Evolutionary conservation across 2,797 vertebrate genomes (phyloP), one percentile per base, ranked within the genome.

Genomic region (Odontamblyopus rebecca): DNA sequence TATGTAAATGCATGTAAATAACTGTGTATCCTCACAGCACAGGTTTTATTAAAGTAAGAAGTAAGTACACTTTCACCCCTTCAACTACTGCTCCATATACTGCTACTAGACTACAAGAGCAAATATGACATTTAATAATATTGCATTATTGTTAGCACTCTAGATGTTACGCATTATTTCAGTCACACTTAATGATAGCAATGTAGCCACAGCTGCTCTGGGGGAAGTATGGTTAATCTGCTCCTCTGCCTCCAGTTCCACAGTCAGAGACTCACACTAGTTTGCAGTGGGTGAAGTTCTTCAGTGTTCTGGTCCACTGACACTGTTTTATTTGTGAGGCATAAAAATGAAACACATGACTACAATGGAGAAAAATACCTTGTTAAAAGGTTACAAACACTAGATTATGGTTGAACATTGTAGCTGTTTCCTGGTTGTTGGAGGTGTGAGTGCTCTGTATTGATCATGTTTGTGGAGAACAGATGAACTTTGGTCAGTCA

Each of bases 401-500:
- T 48, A 48, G 12, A 12, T 13, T 6, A 15, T 60, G 57, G 26
- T 60, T 29, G 29, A 30, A 30, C 6, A 6, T 6, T 30, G 15
- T 27, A 30, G 26, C 57, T 29, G 41, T 66, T 50, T 66, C 41
- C 44, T 66, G 44, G 26, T 12, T 30, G 64, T 50, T 5, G 41
- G 63, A 65, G 63, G 63, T 66, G 44, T 66, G 41, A 51, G 64
- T 26, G 13, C 26, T 51, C 64, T 66, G 44, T 66, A 66, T 66
- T 4, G 44, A 66, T 66, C 15, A 51, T 66, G 26, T 66, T 66
- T 51, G 64, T 50, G 64, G 64, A 51, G 63, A 65, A 65, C 41
- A 48, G 64, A 29, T 66, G 44, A 66, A 66, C 64, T 66, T 66
- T 66, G 64, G 64, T 66, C 64, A 29, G 64, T 66, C 64, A 66